These are phyloP conservation scores for Leptopterna dolabrata DNA, from an alignment of 2,888 invertebrate genomes.

Conservation along the genomic window DNA sequence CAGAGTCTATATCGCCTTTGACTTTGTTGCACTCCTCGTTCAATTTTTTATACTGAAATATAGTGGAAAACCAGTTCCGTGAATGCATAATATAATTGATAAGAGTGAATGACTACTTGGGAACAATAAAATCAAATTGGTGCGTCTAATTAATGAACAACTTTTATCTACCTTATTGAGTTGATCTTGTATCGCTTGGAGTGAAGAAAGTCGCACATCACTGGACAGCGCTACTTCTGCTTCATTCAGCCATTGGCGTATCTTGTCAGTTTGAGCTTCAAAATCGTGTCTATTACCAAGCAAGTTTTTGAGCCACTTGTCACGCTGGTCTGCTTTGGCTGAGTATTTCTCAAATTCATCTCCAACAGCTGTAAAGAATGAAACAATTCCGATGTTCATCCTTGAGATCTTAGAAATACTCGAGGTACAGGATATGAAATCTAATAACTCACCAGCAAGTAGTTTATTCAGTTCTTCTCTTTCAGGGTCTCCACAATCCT, in stretches of 20 bases:
- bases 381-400: neutral
- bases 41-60: constrained; percentile 76
- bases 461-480: constrained; percentile 65
- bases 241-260: constrained; percentile 90
- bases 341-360: constrained; percentile 60
- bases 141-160: too few species aligned
- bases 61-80: constrained; percentile 12
- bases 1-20: constrained; percentile 77
- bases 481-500: constrained; percentile 80
- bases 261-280: constrained; percentile 83
- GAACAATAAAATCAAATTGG: too few species aligned
- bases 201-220: constrained; percentile 82
- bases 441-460: constrained; percentile 8
- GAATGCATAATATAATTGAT: too few species aligned
- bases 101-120: too few species aligned
- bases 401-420: too few species aligned
- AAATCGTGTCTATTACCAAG: constrained; percentile 83
- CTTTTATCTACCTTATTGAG: constrained; percentile 74
- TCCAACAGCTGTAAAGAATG: constrained; percentile 50
- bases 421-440: neutral
- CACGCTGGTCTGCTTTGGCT: constrained; percentile 72
- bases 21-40: constrained; percentile 79
- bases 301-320: constrained; percentile 78
- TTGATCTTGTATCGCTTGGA: constrained; percentile 88
- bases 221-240: constrained; percentile 87